Base-by-base conservation (phyloP, 2,797 vertebrate species). In the Gambusia yucatana region DNA sequence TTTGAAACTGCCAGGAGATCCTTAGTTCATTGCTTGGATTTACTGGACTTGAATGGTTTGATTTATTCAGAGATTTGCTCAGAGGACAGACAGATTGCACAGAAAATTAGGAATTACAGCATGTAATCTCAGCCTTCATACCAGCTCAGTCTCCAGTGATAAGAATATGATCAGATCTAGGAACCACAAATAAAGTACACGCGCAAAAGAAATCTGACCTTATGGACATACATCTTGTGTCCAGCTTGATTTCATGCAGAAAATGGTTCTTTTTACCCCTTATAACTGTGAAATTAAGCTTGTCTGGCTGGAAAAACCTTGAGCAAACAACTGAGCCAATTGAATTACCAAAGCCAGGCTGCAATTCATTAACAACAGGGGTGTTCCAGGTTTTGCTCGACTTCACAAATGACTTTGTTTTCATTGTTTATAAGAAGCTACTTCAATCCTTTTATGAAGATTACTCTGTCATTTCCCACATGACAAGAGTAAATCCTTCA, bases 291-390 rank as follows among this genome's bases (percentile, higher is more conserved):
- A 84, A 85, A 78, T 82, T 30, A 84, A 77, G 76, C 77, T 77
- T 65, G 79, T 75, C 85, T 87, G 77, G 52, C 69, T 79, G 63
- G 78, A 84, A 90, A 63, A 88, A 82, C 75, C 80, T 69, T 39
- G 55, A 84, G 87, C 57, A 79, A 93, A 93, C 83, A 87, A 82
- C 81, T 80, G 30, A 65, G 17, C 33, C 75, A 86, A 91, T 84
- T 86, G 73, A 87, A 90, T 88, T 79, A 86, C 78, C 80, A 77
- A 83, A 90, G 75, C 89, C 81, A 90, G 72, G 87, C 80, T 89
- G 87, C 78, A 80, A 78, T 82, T 88, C 77, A 91, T 85, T 88
- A 89, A 82, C 80, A 77, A 73, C 7, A 82, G 63, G 73, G 65
- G 33, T 14, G 80, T 52, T 75, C 47, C 75, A 79, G 85, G 84